Evolutionary conservation across 2,888 invertebrate genomes (phyloP).

Genomic region (Germaria angustata): DNA sequence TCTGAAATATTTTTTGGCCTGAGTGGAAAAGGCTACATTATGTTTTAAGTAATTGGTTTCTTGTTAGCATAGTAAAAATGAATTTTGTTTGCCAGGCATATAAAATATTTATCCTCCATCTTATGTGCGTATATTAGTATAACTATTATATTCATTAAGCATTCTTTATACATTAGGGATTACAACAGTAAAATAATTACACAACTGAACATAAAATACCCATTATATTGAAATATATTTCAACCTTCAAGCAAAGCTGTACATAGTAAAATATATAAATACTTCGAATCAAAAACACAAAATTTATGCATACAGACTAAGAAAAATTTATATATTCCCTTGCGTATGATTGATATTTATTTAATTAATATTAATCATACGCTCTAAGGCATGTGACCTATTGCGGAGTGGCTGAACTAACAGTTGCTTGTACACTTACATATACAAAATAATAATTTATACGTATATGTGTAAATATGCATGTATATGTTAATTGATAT

Average conservation of each 20-base stretch:
- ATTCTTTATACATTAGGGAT: background rate
- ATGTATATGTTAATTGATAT: background rate
- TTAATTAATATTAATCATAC: constrained; percentile 53
- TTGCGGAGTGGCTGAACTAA: background rate
- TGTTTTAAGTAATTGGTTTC: too few relatives aligned
- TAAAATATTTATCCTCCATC: too few relatives aligned
- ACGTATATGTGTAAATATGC: background rate
- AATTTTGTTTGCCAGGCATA: too few relatives aligned
- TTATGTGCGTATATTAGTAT: background rate
- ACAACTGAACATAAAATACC: background rate
- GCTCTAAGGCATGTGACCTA: background rate
- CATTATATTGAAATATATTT: background rate
- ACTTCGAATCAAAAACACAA: background rate
- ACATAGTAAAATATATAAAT: background rate
- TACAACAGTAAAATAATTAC: background rate
- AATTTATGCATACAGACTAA: too few relatives aligned
- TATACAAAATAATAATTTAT: background rate
- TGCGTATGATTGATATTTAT: constrained; percentile 39
- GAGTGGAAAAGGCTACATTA: too few relatives aligned
- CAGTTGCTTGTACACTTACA: background rate
- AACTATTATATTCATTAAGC: background rate
- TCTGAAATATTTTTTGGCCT: too few relatives aligned
- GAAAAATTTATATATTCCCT: too few relatives aligned
- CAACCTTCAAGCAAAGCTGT: too few relatives aligned
- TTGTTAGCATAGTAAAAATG: too few relatives aligned